phyloP scores from a whole-genome alignment of 2,888 invertebrate genomes.

The Polydesmus complanatus region DNA sequence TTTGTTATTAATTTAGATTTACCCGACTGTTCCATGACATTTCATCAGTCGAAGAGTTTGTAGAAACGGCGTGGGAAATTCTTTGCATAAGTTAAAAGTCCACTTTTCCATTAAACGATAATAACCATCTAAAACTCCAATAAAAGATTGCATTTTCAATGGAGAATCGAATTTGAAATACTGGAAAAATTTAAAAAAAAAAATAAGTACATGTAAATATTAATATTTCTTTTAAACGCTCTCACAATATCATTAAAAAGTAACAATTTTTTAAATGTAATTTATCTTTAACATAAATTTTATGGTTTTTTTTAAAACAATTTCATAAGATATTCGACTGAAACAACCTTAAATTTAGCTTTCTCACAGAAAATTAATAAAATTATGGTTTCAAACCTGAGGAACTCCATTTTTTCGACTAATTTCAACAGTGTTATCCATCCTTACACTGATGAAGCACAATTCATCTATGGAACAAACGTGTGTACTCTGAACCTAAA shows the following conservation, averaged over 20 bases:
- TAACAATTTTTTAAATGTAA: too few relatives aligned
- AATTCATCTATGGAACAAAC: conserved; percentile 64
- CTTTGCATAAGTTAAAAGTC: conserved; percentile 77
- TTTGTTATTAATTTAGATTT: conserved; percentile 1
- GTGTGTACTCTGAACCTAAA: conserved; percentile 18
- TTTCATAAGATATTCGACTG: background rate
- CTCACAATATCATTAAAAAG: too few relatives aligned
- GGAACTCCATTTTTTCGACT: conserved; percentile 40
- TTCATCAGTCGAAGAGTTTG: conserved; percentile 53
- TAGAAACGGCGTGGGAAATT: conserved; percentile 64
- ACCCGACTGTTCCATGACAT: conserved; percentile 69
- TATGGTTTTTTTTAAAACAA: background rate
- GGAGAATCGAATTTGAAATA: conserved; percentile 17
- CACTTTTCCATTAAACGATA: conserved; percentile 74
- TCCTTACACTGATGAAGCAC: conserved; percentile 48
- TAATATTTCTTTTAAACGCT: conserved; percentile 46
- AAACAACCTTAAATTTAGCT: background rate
- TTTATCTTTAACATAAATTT: too few relatives aligned
- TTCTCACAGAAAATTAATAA: background rate
- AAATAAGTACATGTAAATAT: conserved; percentile 55
- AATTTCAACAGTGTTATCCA: conserved; percentile 54
- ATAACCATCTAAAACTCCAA: conserved; percentile 59
- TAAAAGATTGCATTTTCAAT: conserved; percentile 24
- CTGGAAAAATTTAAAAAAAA: conserved; percentile 10
- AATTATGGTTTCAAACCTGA: conserved; percentile 38